Evolutionary conservation across 1,140 invertebrate genomes (phyloP).

Genomic region (Thaumetopoea pityocampa): DNA sequence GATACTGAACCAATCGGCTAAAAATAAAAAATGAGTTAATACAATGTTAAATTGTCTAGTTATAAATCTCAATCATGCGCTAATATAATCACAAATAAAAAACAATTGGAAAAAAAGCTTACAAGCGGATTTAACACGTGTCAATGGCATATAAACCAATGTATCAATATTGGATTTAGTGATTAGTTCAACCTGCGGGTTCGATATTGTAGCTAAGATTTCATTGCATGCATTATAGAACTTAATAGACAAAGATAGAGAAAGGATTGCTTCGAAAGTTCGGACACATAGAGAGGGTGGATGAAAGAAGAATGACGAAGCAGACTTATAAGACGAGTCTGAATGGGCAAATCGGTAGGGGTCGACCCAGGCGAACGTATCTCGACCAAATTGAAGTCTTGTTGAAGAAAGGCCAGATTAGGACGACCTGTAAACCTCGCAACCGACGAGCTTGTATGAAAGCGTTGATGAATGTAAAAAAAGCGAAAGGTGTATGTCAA

Average conservation of each 20-base stretch:
- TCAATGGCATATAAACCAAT: conserved; percentile 49
- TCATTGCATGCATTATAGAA: conserved; percentile 13
- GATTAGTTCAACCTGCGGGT: conserved; percentile 35
- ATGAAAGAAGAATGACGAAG: no score
- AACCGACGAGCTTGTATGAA: no score
- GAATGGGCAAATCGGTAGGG: no score
- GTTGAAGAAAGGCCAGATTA: no score
- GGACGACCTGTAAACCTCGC: no score
- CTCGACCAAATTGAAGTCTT: no score
- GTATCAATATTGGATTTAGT: conserved; percentile 55
- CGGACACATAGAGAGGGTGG: no score
- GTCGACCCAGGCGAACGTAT: no score
- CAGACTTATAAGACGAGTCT: no score
- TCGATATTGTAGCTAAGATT: conserved; percentile 27
- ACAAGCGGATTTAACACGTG: conserved; percentile 64
- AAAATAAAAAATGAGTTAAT: conserved; percentile 67
- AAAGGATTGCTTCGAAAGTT: no score
- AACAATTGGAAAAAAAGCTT: conserved; percentile 49
- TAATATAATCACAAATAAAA: conserved; percentile 66
- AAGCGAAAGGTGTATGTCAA: no score
- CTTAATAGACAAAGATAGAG: conserved; percentile 7
- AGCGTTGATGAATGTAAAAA: no score
- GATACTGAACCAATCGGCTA: conserved; percentile 41
- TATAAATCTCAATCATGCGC: conserved; percentile 64
- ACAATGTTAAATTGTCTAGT: conserved; percentile 58